Evolutionary conservation across 2,113 vertebrate genomes (phyloP).

Genomic region (Trematomus loennbergii): DNA sequence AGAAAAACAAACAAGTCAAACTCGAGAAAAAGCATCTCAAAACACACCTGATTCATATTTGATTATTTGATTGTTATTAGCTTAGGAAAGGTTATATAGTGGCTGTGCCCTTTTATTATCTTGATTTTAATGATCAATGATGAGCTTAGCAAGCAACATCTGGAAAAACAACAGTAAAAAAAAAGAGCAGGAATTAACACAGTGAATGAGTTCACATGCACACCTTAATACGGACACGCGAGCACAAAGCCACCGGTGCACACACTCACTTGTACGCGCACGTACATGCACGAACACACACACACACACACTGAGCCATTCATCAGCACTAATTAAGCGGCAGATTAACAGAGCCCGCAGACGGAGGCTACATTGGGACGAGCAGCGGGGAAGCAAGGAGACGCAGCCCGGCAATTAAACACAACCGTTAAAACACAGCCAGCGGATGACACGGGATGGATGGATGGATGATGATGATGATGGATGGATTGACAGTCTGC

Average conservation of each 20-base stretch:
- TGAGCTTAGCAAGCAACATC: constrained; percentile 44
- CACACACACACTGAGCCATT: constrained; percentile 68
- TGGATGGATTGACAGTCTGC: constrained; percentile 49
- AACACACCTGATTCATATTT: constrained; percentile 86
- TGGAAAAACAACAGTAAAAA: constrained; percentile 29
- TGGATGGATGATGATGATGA: constrained; percentile 47
- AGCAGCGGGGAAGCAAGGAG: constrained; percentile 60
- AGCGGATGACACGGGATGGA: constrained; percentile 60
- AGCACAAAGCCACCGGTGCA: constrained; percentile 14
- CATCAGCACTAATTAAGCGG: constrained; percentile 85
- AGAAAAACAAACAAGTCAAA: constrained; percentile 83
- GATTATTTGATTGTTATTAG: constrained; percentile 85
- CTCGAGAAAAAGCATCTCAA: constrained; percentile 76
- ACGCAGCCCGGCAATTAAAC: constrained; percentile 69
- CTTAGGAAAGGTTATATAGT: constrained; percentile 78
- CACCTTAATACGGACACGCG: constrained; percentile 7
- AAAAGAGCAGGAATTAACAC: constrained; percentile 43
- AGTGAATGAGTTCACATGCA: constrained; percentile 28
- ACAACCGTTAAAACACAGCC: constrained; percentile 67
- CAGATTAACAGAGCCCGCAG: constrained; percentile 79
- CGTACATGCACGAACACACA: constrained; percentile 19
- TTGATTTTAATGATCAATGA: constrained; percentile 72
- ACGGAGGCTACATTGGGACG: constrained; percentile 71
- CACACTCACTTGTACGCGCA: constrained; percentile 15
- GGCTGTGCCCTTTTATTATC: constrained; percentile 70